phyloP scores from a whole-genome alignment of 2,797 vertebrate genomes.

The Bufotes viridis region DNA sequence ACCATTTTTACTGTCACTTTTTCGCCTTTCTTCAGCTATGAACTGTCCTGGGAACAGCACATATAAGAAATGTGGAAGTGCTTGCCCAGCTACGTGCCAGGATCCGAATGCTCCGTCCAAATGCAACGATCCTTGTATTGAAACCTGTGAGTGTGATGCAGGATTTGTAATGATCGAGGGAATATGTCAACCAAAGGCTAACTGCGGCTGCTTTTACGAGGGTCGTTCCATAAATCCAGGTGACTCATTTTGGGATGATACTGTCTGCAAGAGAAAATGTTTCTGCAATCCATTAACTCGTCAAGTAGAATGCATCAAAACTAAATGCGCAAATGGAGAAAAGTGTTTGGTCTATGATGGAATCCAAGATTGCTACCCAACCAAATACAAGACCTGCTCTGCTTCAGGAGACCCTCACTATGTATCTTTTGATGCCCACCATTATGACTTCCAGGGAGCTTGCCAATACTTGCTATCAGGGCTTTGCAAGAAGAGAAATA shows the following conservation, averaged over 20 bases:
- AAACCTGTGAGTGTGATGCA: slow-evolving; percentile 72
- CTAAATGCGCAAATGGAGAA: slow-evolving; percentile 65
- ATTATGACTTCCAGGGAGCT: slow-evolving; percentile 74
- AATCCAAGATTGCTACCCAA: slow-evolving; percentile 69
- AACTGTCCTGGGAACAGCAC: slow-evolving; percentile 72
- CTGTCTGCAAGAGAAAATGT: slow-evolving; percentile 70
- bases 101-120: slow-evolving; percentile 64
- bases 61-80: slow-evolving; percentile 68
- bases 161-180: slow-evolving; percentile 72
- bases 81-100: slow-evolving; percentile 73
- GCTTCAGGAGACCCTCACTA: slow-evolving; percentile 69
- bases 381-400: slow-evolving; percentile 67
- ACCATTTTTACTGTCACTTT: neutral
- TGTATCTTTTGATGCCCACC: slow-evolving; percentile 68
- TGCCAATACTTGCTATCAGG: slow-evolving; percentile 53
- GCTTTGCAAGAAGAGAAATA: neutral
- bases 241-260: slow-evolving; percentile 65
- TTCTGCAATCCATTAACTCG: slow-evolving; percentile 58
- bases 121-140: slow-evolving; percentile 67
- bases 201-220: slow-evolving; percentile 74
- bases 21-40: slow-evolving; percentile 65
- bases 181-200: slow-evolving; percentile 65
- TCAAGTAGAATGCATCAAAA: slow-evolving; percentile 62
- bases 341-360: slow-evolving; percentile 67
- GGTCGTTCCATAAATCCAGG: slow-evolving; percentile 70